These are phyloP conservation scores for Vidua macroura DNA, from an alignment of 2,113 vertebrate genomes.

Conservation along the genomic window DNA sequence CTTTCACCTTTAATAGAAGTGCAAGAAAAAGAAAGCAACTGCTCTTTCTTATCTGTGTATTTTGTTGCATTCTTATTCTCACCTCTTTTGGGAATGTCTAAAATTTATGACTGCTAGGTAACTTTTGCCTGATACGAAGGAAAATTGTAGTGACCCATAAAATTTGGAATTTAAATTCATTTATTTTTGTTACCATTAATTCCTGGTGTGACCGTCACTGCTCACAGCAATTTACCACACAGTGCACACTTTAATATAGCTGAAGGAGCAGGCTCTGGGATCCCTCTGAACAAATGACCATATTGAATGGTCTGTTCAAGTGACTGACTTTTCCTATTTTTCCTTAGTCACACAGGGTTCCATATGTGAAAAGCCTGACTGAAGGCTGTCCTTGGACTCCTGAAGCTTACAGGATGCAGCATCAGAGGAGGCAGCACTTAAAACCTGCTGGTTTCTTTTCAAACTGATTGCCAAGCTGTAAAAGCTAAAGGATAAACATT, in stretches of 20 bases:
- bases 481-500: neutral
- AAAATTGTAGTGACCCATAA: constrained; percentile 17
- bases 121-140: neutral
- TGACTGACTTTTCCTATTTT: constrained; percentile 5
- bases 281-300: constrained; percentile 10
- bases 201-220: constrained; percentile 32
- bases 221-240: constrained; percentile 45
- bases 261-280: neutral
- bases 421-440: neutral
- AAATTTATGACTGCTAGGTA: neutral
- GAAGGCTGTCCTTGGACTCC: neutral
- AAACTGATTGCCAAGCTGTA: neutral
- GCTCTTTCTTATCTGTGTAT: neutral
- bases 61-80: neutral
- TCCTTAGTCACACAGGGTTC: neutral
- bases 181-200: constrained; percentile 40
- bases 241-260: constrained; percentile 11
- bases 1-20: neutral
- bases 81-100: neutral
- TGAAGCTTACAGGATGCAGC: neutral
- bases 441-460: neutral
- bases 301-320: neutral
- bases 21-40: neutral
- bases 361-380: neutral
- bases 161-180: constrained; percentile 24